Evolutionary conservation across 2,888 invertebrate species (phyloP), one percentile per base, ranked within the genome.

Genomic region (Lepidochrysops patricia): DNA sequence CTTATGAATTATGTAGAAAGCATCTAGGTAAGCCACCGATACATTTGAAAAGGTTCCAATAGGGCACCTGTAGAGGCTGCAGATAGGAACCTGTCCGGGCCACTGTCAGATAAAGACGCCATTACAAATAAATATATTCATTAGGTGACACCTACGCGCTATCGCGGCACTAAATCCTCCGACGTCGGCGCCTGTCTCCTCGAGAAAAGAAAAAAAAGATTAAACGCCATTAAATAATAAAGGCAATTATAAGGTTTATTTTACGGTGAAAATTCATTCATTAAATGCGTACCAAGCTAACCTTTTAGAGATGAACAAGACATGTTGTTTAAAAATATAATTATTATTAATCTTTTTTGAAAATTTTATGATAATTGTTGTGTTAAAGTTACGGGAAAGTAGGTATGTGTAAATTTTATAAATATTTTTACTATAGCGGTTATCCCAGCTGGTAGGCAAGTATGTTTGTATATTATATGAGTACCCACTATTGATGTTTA

Each of bases 81-180:
- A 67, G 72, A 74, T 74, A 75, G 68, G 68, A 67, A 72, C 75
- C 72, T 75, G 79, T 79, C 77, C 63, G 67, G 65, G 69, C 74
- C 73, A 77, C 79, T 73, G 72, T 71, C 74, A 80, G 85, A 83
- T 82, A 82, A 85, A 84, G 67, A 68, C 72, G 72, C 71, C 73
- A 70, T 72, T 78, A 79, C 79, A 87, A 88, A 87, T 87, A 88
- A 86, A 84, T 87, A 85, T 86, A 87, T 88, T 89, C 88, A 89
- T 88, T 89, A 88, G 84, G 81, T 77, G 81, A 88, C 89, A 86
- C 88, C 89, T 85, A 88, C 88, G 80, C 81, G 72, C 66, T 85
- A 86, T 88, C 86, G 77, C 74, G 77, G 75, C 79, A 84, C 80
- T 89, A 89, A 89, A 89, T 88, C 85, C 85, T 82, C 76, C 75